Evolutionary conservation across 2,797 vertebrate species (phyloP).

Genomic region (Leptodactylus fallax): DNA sequence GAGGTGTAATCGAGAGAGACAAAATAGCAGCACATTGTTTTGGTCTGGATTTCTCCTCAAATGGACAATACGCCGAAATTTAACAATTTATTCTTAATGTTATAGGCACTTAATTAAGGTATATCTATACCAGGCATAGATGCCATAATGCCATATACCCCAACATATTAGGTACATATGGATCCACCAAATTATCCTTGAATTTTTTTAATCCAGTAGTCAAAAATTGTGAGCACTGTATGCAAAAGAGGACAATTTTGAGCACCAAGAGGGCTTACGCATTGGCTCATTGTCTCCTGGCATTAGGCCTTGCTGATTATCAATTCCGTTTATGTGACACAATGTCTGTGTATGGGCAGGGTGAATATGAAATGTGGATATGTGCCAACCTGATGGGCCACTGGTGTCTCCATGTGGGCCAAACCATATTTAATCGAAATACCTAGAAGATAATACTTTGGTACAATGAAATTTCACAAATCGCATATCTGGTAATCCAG

Average conservation of each 20-base stretch:
- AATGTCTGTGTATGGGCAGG: too few species aligned
- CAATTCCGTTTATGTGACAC: too few species aligned
- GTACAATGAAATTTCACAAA: too few species aligned
- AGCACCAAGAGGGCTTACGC: too few species aligned
- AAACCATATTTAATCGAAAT: too few species aligned
- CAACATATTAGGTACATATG: neutral
- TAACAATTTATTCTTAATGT: neutral
- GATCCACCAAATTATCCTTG: neutral
- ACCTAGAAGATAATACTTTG: too few species aligned
- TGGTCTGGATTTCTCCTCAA: neutral
- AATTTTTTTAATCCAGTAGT: neutral
- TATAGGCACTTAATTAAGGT: neutral
- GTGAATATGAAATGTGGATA: too few species aligned
- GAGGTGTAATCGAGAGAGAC: constrained; percentile 43
- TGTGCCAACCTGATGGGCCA: too few species aligned
- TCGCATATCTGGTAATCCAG: too few species aligned
- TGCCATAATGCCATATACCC: neutral
- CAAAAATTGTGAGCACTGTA: neutral
- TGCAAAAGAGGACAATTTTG: neutral
- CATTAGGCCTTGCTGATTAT: too few species aligned
- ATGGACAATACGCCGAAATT: neutral
- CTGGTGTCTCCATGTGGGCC: too few species aligned
- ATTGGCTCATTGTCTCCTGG: too few species aligned
- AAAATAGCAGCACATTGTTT: constrained; percentile 26
- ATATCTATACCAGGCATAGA: neutral